Conservation (phyloP, 2,888 invertebrate species). For the Meloe dianella region DNA sequence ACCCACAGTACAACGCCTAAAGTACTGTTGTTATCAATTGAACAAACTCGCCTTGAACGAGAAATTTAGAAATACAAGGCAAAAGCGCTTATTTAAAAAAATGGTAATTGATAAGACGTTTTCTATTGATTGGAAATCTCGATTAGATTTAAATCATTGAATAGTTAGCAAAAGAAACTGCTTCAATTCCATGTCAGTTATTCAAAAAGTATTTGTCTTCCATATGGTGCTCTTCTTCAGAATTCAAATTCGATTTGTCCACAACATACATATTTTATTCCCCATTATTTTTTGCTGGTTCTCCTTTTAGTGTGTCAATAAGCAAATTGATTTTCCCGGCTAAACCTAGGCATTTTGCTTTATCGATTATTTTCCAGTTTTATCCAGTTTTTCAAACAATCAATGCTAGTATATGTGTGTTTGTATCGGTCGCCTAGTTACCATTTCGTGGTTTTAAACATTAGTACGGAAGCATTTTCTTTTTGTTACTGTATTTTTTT, state of each 20-base stretch:
- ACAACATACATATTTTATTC: too few species aligned
- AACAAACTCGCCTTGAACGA: background rate
- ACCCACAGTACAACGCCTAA: background rate
- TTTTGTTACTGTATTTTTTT: constrained; percentile 47
- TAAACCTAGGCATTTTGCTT: constrained; percentile 50
- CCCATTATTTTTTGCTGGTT: constrained; percentile 3
- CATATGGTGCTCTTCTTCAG: too few species aligned
- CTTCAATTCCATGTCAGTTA: background rate
- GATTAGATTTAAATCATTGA: background rate
- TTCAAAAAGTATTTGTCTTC: background rate
- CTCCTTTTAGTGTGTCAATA: constrained; percentile 36
- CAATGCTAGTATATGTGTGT: constrained; percentile 54
- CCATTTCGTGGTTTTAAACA: constrained; percentile 50
- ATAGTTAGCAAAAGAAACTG: background rate
- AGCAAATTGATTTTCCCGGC: constrained; percentile 51
- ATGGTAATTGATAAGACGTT: background rate
- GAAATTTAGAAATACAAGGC: too few species aligned
- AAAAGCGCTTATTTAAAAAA: too few species aligned
- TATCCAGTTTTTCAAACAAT: constrained; percentile 54
- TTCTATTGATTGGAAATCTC: background rate
- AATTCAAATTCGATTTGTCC: too few species aligned
- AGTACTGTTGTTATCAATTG: background rate
- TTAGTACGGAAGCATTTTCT: constrained; percentile 51
- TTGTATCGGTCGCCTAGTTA: constrained; percentile 55
- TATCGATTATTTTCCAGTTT: constrained; percentile 55